phyloP scores from a whole-genome alignment of 2,113 vertebrate genomes.

The Nesogale talazaci region DNA sequence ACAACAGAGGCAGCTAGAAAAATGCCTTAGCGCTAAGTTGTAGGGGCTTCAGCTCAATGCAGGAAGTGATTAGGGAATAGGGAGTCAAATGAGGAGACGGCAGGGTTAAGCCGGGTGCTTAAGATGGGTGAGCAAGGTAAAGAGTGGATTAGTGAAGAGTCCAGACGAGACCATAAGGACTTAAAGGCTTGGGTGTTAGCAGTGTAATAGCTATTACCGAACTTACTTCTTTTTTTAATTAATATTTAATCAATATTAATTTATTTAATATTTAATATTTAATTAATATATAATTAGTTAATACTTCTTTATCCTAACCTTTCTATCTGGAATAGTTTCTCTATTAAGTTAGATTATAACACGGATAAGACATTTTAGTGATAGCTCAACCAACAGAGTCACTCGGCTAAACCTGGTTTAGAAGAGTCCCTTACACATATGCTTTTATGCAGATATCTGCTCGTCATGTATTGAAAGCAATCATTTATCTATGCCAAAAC shows the following conservation, averaged over 20 bases:
- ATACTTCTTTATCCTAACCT: neutral
- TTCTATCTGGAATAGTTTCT: neutral
- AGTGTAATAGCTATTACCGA: neutral
- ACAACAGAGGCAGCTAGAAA: conserved; percentile 37
- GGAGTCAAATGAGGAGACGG: neutral
- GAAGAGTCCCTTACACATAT: neutral
- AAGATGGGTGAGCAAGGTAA: neutral
- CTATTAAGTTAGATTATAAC: neutral
- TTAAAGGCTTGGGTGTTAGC: neutral
- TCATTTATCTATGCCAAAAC: too few species aligned
- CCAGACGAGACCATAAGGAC: neutral
- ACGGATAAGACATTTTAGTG: neutral
- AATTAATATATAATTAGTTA: too few species aligned
- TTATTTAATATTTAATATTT: too few species aligned
- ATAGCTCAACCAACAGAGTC: neutral
- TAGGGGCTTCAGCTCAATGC: too few species aligned
- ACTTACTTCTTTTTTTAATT: neutral
- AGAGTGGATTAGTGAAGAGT: neutral
- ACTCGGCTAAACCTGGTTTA: neutral
- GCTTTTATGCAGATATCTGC: too few species aligned
- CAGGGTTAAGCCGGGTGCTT: neutral
- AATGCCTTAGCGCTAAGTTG: neutral
- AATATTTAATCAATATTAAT: too few species aligned
- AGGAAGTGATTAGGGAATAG: neutral
- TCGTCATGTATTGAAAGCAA: too few species aligned